Evolutionary conservation across 2,888 invertebrate species (phyloP), one percentile per base, ranked within the genome.

Genomic region (Tiphia femorata): DNA sequence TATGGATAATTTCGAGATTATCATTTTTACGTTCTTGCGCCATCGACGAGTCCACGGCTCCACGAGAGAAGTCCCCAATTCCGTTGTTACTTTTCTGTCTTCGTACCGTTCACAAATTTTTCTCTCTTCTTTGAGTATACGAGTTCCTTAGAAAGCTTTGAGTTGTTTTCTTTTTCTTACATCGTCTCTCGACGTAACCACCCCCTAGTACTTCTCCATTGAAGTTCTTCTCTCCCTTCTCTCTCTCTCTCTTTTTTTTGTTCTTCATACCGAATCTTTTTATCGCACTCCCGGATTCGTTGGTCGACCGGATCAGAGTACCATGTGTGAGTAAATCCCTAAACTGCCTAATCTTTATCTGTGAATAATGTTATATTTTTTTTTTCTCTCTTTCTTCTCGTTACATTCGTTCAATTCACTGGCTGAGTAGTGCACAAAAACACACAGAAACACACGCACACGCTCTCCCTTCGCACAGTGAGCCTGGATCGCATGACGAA

Each of bases 241-340:
- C 49, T 47, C 49, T 46, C 37, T 47, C 27, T 29, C 29, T 66
- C 56, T 61, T 63, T 50, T 56, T 68, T 66, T 55, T 51, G 57
- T 71, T 63, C 59, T 65, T 74, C 60, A 70, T 75, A 72, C 75
- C 67, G 73, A 71, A 70, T 76, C 68, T 75, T 70, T 79, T 78
- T 77, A 81, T 79, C 79, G 81, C 80, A 82, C 79, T 77, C 77
- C 78, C 78, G 83, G 82, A 82, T 81, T 82, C 79, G 80, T 83
- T 82, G 81, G 79, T 81, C 82, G 72, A 74, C 81, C 80, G 82
- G 82, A 83, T 79, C 75, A 80, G 78, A 77, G 80, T 80, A 62
- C 54, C 58, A 76, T 75, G 80, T 79, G 82, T 81, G 81, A 83
- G 83, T 83, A 83, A n/a, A 83, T 71, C 76, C 76, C 71, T 64